Evolutionary conservation across 2,888 invertebrate genomes (phyloP).

Genomic region (Tetragnatha montana): DNA sequence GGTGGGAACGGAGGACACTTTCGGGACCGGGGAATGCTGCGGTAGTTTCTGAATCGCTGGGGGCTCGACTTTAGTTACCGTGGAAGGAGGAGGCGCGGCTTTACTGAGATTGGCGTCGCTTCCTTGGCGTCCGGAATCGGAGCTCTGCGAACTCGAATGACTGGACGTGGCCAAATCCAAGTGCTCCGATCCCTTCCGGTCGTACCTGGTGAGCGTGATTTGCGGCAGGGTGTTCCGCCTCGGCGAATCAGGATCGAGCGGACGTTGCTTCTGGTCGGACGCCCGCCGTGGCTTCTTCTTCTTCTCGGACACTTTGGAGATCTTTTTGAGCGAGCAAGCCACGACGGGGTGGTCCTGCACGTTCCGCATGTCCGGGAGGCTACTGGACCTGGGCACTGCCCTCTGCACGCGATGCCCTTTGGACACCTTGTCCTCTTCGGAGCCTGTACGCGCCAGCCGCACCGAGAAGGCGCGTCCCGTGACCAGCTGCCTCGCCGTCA

Average conservation of each 20-base stretch:
- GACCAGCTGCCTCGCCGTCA: conserved; percentile 36
- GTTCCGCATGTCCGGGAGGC: conserved; percentile 56
- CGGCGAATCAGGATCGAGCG: conserved; percentile 10
- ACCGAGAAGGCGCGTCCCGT: conserved; percentile 25
- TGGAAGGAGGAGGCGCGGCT: background rate
- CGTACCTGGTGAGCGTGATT: conserved; percentile 58
- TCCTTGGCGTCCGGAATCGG: conserved; percentile 30
- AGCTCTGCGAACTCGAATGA: conserved; percentile 38
- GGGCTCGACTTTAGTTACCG: background rate
- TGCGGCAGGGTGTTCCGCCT: conserved; percentile 63
- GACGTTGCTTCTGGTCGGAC: background rate
- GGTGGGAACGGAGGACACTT: background rate
- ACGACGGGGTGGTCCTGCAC: conserved; percentile 45
- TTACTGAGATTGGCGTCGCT: background rate
- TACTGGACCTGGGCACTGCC: conserved; percentile 29
- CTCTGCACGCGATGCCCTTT: background rate
- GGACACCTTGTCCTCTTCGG: conserved; percentile 43
- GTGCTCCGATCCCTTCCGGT: conserved; percentile 37
- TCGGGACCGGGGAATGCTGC: background rate
- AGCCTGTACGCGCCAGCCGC: conserved; percentile 22
- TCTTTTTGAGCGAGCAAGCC: conserved; percentile 40
- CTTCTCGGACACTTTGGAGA: conserved; percentile 28
- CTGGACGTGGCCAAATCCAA: conserved; percentile 58
- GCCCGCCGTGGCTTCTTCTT: background rate
- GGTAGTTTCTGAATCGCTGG: background rate